These are phyloP conservation scores for Tuta absoluta DNA, from an alignment of 2,888 invertebrate genomes.

Conservation along the genomic window DNA sequence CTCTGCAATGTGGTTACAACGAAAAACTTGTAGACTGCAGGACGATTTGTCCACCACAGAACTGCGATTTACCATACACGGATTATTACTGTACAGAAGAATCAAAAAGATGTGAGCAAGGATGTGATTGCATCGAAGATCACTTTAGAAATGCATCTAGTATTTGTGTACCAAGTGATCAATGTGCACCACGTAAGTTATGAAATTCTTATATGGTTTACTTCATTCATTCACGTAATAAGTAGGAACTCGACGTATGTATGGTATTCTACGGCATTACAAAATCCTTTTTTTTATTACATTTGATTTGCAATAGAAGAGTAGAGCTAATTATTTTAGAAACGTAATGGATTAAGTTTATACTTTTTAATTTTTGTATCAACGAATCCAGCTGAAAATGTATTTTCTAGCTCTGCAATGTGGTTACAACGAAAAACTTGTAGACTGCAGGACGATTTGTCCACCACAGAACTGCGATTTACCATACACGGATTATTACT, in stretches of 20 bases:
- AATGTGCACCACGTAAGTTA: conserved; percentile 15
- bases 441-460: conserved; percentile 2
- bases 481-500: background rate
- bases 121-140: conserved; percentile 1
- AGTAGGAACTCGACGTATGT: too few species aligned
- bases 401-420: conserved; percentile 9
- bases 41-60: conserved; percentile 16
- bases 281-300: too few species aligned
- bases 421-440: conserved; percentile 16
- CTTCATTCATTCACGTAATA: background rate
- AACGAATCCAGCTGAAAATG: background rate
- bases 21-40: conserved; percentile 7
- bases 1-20: conserved; percentile 18
- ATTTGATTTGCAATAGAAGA: too few species aligned
- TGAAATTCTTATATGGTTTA: too few species aligned
- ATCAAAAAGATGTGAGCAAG: conserved; percentile 5
- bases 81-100: background rate
- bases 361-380: too few species aligned
- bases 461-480: conserved; percentile 23
- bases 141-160: conserved; percentile 11
- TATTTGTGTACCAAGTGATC: conserved; percentile 3
- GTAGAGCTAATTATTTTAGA: too few species aligned
- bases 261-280: too few species aligned
- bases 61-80: conserved; percentile 18
- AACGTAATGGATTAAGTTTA: too few species aligned